Evolutionary conservation across 2,113 vertebrate species (phyloP), one percentile per base, ranked within the genome.

Genomic region (Clarias macrocephalus): DNA sequence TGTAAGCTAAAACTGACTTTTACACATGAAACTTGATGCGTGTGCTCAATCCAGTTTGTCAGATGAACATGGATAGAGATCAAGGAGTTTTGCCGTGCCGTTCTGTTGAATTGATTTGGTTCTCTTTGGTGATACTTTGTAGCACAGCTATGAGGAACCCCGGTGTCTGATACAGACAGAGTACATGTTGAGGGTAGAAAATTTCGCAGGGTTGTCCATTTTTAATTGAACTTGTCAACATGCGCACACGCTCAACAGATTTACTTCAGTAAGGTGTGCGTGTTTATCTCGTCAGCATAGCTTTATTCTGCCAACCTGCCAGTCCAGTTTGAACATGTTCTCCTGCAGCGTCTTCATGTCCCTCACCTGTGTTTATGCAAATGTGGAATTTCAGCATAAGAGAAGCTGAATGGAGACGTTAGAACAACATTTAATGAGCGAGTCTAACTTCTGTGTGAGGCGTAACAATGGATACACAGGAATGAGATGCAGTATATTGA

Each of bases 261-360:
- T 83, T 83, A 25, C 21, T 83, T 83, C 3, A 28, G 42, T 83
- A 82, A 19, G 62, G 30, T 66, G 77, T 33, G 19, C n/a, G 30
- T 70, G n/a, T 87, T 25, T 85, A 63, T 82, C 56, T 65, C 5
- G 82, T 73, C 80, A 48, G 42, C 23, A 83, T 86, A 75, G 62
- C 81, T 81, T 85, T 30, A 62, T 28, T 73, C 80, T 82, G 54
- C 77, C 52, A 80, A 86, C 84, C 30, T 75, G 73, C 77, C 76
- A 52, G 13, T 89, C 85, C 85, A 84, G 85, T 88, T 88, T 88
- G 82, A 80, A 88, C 73, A 84, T 60, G 86, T 88, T 80, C 86
- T 80, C 8, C 80, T 68, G 60, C 70, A 56, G 81, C 13, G 82
- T 48, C 76, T 85, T 79, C 59, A 63, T 86, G 62, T 25, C 65